Percentiles rank a stretch among this genome's conserved stretches.
Conservation (phyloP, 2,888 invertebrate genomes). For the Orchesellides sinensis region DNA sequence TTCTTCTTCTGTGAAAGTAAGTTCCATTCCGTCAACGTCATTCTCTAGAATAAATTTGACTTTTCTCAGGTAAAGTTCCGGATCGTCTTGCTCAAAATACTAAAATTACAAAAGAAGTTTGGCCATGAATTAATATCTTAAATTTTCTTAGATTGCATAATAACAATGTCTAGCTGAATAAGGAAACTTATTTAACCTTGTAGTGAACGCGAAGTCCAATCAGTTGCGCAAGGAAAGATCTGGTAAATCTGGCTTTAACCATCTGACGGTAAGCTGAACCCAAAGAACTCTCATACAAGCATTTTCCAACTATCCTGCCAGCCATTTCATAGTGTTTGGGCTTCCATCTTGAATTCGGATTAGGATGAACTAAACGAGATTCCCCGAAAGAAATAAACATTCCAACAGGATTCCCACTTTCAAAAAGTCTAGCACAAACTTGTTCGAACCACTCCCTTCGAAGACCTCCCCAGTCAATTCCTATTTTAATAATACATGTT, state of each 20-base stretch:
- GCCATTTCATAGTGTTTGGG: slow-evolving; percentile 81
- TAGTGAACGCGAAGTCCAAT: slow-evolving; percentile 95
- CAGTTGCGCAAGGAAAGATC: slow-evolving; percentile 95
- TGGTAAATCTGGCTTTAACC: slow-evolving; percentile 92
- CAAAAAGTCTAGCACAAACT: slow-evolving; percentile 91
- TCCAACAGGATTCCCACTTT: slow-evolving; percentile 83
- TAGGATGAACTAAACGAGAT: slow-evolving; percentile 92
- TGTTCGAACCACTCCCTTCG: slow-evolving; percentile 96
- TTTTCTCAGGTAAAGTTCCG: slow-evolving; percentile 78
- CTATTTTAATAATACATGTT: slow-evolving; percentile 23
- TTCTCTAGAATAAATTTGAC: slow-evolving; percentile 78
- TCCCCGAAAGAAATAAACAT: slow-evolving; percentile 92
- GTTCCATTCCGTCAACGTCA: slow-evolving; percentile 77
- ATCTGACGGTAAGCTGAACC: slow-evolving; percentile 93
- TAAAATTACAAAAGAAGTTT: too few relatives aligned
- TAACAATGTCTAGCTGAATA: too few relatives aligned
- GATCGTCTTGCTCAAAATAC: slow-evolving; percentile 79
- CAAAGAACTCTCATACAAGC: slow-evolving; percentile 94
- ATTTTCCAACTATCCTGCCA: slow-evolving; percentile 95
- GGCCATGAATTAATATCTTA: too few relatives aligned
- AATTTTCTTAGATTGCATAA: too few relatives aligned
- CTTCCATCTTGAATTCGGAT: slow-evolving; percentile 85
- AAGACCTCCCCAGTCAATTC: slow-evolving; percentile 80
- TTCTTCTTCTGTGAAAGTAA: slow-evolving; percentile 77
- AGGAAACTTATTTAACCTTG: slow-evolving; percentile 83